phyloP scores from a whole-genome alignment of 35 echinoderm and acorn worm species.

The Acanthaster planci region DNA sequence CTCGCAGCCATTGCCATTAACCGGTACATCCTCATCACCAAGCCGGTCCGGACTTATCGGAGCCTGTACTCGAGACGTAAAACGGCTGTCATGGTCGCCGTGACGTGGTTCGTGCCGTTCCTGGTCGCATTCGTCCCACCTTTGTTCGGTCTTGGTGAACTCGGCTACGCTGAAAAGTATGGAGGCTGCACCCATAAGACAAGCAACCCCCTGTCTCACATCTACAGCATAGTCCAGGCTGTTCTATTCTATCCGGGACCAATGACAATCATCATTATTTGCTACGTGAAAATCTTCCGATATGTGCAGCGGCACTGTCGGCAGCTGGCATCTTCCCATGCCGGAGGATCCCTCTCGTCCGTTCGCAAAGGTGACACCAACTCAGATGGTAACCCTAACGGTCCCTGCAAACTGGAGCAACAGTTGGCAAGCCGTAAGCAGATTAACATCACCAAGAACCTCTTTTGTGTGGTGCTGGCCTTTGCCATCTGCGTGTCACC shows the following conservation, averaged over 20 bases:
- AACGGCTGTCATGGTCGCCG: constrained; percentile 35
- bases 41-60: neutral
- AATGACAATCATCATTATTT: constrained; percentile 50
- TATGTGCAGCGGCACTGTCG: constrained; percentile 36
- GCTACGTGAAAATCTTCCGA: constrained; percentile 43
- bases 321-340: neutral
- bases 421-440: constrained; percentile 47
- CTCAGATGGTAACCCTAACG: neutral
- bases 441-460: constrained; percentile 84
- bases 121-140: constrained; percentile 53
- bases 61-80: constrained; percentile 15
- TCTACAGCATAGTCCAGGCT: constrained; percentile 55
- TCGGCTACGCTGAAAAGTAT: constrained; percentile 62
- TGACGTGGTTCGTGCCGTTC: constrained; percentile 54
- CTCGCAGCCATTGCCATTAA: constrained; percentile 60
- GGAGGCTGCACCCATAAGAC: constrained; percentile 55
- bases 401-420: constrained; percentile 11
- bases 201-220: constrained; percentile 36
- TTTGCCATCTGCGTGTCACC: constrained; percentile 79
- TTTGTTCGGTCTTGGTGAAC: constrained; percentile 48
- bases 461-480: constrained; percentile 80
- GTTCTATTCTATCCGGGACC: constrained; percentile 48
- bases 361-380: neutral
- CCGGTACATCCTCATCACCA: constrained; percentile 56
- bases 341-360: neutral